phyloP scores from a whole-genome alignment of 1,140 invertebrate species.

The Conopomorpha cramerella region DNA sequence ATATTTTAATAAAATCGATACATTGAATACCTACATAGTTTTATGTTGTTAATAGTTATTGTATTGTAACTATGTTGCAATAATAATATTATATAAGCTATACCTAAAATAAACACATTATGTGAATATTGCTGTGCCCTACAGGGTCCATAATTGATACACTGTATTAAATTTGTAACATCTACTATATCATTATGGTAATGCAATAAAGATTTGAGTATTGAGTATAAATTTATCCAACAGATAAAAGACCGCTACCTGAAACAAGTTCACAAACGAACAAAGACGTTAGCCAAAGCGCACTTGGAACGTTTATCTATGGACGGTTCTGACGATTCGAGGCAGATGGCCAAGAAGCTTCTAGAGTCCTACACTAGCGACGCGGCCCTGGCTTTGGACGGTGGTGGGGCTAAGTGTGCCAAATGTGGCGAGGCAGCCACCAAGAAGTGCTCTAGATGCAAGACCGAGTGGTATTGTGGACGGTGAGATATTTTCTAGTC shows the following conservation, averaged over 20 bases:
- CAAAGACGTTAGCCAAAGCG: slow-evolving; percentile 31
- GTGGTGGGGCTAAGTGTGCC: slow-evolving; percentile 53
- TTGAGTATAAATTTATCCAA: too few relatives aligned
- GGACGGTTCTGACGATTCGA: slow-evolving; percentile 34
- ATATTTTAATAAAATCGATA: too few relatives aligned
- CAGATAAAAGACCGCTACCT: slow-evolving; percentile 44
- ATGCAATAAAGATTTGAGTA: too few relatives aligned
- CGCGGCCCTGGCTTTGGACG: slow-evolving; percentile 56
- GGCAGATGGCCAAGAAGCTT: slow-evolving; percentile 31
- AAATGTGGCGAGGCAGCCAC: slow-evolving; percentile 58
- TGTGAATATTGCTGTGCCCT: too few relatives aligned
- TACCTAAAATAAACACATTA: too few relatives aligned
- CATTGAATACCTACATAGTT: too few relatives aligned
- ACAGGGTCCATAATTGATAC: too few relatives aligned
- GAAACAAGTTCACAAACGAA: slow-evolving; percentile 43
- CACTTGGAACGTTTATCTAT: slow-evolving; percentile 39
- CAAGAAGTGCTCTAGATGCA: slow-evolving; percentile 64
- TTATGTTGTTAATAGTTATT: too few relatives aligned
- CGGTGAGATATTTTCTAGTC: slow-evolving; percentile 43
- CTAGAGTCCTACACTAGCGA: slow-evolving; percentile 60
- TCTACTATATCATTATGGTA: too few relatives aligned
- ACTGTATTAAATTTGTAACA: too few relatives aligned
- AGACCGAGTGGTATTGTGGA: slow-evolving; percentile 64
- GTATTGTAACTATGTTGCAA: too few relatives aligned
- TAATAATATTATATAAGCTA: too few relatives aligned